Evolutionary conservation across 2,797 vertebrate species (phyloP), one percentile per base, ranked within the genome.

Genomic region (Sebastes hopkinsi): DNA sequence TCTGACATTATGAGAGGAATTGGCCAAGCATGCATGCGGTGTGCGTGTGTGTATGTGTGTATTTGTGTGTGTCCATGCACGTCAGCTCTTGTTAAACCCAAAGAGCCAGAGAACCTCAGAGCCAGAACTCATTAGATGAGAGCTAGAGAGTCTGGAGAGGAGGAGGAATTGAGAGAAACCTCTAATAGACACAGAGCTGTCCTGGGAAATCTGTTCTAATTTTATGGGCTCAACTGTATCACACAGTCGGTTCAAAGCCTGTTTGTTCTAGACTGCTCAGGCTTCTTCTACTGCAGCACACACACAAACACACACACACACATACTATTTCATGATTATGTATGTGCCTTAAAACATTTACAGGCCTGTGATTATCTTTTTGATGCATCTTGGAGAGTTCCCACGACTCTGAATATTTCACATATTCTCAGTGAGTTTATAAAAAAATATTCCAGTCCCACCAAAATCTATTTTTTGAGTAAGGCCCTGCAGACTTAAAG

Each of bases 91-190:
- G 80, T 92, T 90, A 78, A 89, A 79, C 66, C 83, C 71, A 85
- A 85, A 79, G 67, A 80, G 69, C 72, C 79, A 70, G 60, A 85
- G 74, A 82, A 80, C 36, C 55, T 68, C 65, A 66, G 83, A 88
- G 92, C 90, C 90, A 90, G 73, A 88, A 74, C 92, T 94, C 92
- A 93, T 94, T 93, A 94, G 81, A 87, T 67, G 84, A 61, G 71
- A 77, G 65, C 64, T 52, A 56, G 84, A 65, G 79, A 77, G 77
- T 80, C 20, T 83, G 71, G 70, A 84, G 87, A 81, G 75, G 67
- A 75, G 73, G 82, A 75, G 65, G 72, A 80, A 81, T 67, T 75
- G 81, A 85, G 81, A 84, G 73, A 84, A 88, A 80, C 77, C 78
- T 86, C 87, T 86, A 89, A 92, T 89, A 86, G 85, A 90, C 81